phyloP scores from a whole-genome alignment of 1,140 invertebrate species.

The Lamellibrachia luymesi region DNA sequence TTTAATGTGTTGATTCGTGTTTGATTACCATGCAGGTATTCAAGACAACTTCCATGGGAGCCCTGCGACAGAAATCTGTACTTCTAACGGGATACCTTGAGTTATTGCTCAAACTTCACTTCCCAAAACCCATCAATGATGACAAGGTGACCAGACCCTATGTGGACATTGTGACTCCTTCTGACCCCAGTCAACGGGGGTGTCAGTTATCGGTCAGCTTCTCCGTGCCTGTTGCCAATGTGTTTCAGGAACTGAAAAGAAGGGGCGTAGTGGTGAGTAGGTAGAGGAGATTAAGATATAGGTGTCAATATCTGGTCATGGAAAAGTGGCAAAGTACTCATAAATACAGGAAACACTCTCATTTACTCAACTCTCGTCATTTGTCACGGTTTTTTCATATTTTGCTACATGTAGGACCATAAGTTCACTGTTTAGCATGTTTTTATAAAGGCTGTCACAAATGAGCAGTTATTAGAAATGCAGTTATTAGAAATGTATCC shows the following conservation, averaged over 20 bases:
- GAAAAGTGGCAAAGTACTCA: no score
- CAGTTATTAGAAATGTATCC: no score
- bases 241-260: constrained; percentile 59
- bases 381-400: no score
- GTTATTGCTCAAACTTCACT: constrained; percentile 47
- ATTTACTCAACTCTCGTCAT: no score
- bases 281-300: background rate
- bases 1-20: no score
- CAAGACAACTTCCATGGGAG: constrained; percentile 58
- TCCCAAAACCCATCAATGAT: constrained; percentile 18
- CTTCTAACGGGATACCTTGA: constrained; percentile 65
- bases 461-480: no score
- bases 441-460: no score
- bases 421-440: no score
- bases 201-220: constrained; percentile 61
- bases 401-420: no score
- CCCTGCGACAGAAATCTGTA: constrained; percentile 59
- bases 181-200: constrained; percentile 60
- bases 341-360: no score
- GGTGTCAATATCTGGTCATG: background rate
- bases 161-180: constrained; percentile 61
- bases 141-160: constrained; percentile 22
- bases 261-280: constrained; percentile 62
- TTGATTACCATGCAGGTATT: constrained; percentile 55
- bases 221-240: constrained; percentile 49